phyloP scores from a whole-genome alignment of 2,888 invertebrate species.

The Osedax frankpressi region DNA sequence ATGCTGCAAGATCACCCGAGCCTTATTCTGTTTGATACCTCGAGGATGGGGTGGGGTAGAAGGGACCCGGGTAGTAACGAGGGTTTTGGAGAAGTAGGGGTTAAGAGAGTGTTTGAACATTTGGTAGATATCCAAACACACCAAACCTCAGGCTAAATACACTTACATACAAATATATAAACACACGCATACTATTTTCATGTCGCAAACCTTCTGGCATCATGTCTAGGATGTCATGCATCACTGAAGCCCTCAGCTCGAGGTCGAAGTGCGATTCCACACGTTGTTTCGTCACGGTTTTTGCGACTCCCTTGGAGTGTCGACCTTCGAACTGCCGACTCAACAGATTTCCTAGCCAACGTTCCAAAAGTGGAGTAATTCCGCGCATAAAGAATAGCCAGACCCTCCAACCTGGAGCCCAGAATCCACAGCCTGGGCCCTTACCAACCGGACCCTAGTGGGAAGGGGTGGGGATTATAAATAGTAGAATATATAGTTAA shows the following conservation, averaged over 20 bases:
- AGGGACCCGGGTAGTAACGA: too few species aligned
- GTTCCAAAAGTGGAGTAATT: conserved; percentile 87
- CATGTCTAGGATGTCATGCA: conserved; percentile 98
- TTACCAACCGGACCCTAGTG: conserved; percentile 91
- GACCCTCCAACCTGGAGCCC: conserved; percentile 98
- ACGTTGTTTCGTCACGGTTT: conserved; percentile 97
- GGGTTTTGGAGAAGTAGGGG: too few species aligned
- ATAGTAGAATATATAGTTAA: not conserved
- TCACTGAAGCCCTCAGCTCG: conserved; percentile 84
- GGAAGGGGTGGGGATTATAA: too few species aligned
- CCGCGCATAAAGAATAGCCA: conserved; percentile 99
- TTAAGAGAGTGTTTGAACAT: too few species aligned
- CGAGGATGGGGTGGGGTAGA: too few species aligned
- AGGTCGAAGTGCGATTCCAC: conserved; percentile 99
- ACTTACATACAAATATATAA: too few species aligned
- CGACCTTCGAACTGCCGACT: conserved; percentile 97
- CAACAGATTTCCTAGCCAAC: conserved; percentile 96
- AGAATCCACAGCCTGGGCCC: conserved; percentile 93
- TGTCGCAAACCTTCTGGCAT: too few species aligned
- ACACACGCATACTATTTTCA: too few species aligned
- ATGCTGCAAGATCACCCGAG: conserved; percentile 93
- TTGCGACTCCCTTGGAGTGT: conserved; percentile 97
- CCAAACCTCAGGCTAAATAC: too few species aligned
- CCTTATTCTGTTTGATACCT: conserved; percentile 99
- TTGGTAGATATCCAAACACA: too few species aligned